Percentiles rank a stretch among this genome's conserved stretches.
Conservation (phyloP, 2,113 vertebrate species). For the Zosterops lateralis region DNA sequence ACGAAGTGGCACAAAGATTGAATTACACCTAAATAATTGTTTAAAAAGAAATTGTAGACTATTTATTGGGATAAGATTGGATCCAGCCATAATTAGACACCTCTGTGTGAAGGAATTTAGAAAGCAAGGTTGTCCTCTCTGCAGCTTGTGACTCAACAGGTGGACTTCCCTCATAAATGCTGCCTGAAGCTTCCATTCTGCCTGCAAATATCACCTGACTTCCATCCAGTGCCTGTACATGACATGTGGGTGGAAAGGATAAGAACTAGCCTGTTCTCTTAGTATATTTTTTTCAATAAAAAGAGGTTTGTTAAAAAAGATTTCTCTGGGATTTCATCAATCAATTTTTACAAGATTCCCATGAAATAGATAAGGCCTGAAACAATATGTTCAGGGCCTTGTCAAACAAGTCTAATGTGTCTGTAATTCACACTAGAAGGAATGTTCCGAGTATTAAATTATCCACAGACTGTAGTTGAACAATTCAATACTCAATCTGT, state of each 20-base stretch:
- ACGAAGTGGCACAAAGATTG: neutral
- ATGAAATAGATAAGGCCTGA: slow-evolving; percentile 57
- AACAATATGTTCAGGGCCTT: slow-evolving; percentile 25
- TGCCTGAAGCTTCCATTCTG: neutral
- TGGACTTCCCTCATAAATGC: neutral
- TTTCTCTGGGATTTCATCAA: slow-evolving; percentile 61
- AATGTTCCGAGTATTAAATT: slow-evolving; percentile 65
- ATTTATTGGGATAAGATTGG: neutral
- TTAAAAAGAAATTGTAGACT: neutral
- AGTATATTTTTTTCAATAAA: neutral
- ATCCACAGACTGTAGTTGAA: slow-evolving; percentile 55
- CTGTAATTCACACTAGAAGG: slow-evolving; percentile 60
- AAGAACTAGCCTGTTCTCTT: neutral
- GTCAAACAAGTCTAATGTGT: slow-evolving; percentile 65
- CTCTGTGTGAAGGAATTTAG: neutral
- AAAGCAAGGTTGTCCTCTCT: neutral
- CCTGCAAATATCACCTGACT: neutral
- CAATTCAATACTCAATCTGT: slow-evolving; percentile 64
- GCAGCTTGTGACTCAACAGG: neutral
- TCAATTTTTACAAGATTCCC: slow-evolving; percentile 69
- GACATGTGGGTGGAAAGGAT: neutral
- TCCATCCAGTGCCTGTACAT: neutral
- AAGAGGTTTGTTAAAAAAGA: neutral
- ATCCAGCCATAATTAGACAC: neutral
- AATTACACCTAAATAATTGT: neutral